These are phyloP conservation scores for Phaonia tiefii DNA, from an alignment of 2,888 invertebrate genomes.

Conservation along the genomic window DNA sequence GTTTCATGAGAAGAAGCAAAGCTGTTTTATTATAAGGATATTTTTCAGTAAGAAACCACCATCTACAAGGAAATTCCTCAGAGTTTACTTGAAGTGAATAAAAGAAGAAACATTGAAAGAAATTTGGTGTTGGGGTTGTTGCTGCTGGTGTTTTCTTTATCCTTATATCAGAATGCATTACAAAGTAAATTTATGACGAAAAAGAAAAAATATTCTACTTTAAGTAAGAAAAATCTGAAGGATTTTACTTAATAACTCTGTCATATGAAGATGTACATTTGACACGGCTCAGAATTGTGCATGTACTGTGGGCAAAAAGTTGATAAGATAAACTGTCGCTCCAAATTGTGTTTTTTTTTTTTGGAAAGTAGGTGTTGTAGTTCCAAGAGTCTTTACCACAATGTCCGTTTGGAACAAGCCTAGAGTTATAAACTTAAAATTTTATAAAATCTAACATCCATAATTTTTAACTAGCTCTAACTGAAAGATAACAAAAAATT, in stretches of 20 bases:
- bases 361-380: no score
- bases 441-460: no score
- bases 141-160: conserved; percentile 6
- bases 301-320: conserved; percentile 5
- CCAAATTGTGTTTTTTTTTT: no score
- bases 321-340: no score
- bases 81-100: not conserved
- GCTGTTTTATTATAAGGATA: not conserved
- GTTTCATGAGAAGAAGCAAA: conserved; percentile 38
- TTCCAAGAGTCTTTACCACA: no score
- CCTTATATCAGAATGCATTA: conserved; percentile 9
- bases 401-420: no score
- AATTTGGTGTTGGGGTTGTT: not conserved
- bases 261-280: conserved; percentile 23
- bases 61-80: conserved; percentile 10
- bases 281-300: not conserved
- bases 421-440: no score
- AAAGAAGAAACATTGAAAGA: not conserved
- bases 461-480: no score
- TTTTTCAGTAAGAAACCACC: not conserved
- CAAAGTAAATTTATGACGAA: conserved; percentile 28
- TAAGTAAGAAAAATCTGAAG: conserved; percentile 25
- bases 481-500: no score
- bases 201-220: not conserved
- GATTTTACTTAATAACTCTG: conserved; percentile 33